Evolutionary conservation across 2,888 invertebrate species (phyloP), one percentile per base, ranked within the genome.

Genomic region (Lithophane semibrunnea): DNA sequence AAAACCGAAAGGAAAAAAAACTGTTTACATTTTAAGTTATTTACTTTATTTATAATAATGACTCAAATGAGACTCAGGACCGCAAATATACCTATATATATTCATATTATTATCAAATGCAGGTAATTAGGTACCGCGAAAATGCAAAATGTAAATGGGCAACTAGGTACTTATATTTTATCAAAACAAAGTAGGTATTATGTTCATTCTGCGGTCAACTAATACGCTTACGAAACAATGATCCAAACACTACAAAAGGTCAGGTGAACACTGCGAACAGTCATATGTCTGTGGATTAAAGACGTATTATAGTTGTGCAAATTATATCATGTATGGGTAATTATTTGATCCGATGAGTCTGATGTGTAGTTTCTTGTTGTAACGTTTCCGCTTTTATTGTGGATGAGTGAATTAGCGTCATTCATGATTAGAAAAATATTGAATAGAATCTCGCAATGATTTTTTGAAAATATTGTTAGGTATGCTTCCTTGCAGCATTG

Each of bases 221-320:
- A 12, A 73, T 47, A 66, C 63, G 21, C 66, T 44, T 52, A 66
- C 63, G n/a, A 37, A 68, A 86, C 73, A 83, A 73, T 72, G 63
- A 49, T 60, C 67, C 49, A 29, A 83, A 77, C 71, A 72, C 72
- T 54, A 65, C 29, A 12, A 44, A 70, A 79, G 74, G 70, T 71
- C 73, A 71, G 54, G 47, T 63, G 42, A 66, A 69, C 60, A 71
- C 49, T 16, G 10, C 9, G 58, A 75, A 49, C 66, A 64, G 49
- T 65, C 66, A 72, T 79, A 68, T 71, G 72, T 70, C 44, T 67
- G 54, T n/a, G 58, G 69, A 81, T 66, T 75, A 88, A 67, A 73
- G 75, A 73, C 61, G 24, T 44, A 24, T 77, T 88, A 72, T 86
- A 74, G 66, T 79, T 77, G 71, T 79, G 64, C 70, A 79, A 54